A percentile compares a stretch with the other conserved stretches of the same genome.
Evolutionary conservation across 2,797 vertebrate species (phyloP).

Genomic region (Yasuhikotakia modesta): DNA sequence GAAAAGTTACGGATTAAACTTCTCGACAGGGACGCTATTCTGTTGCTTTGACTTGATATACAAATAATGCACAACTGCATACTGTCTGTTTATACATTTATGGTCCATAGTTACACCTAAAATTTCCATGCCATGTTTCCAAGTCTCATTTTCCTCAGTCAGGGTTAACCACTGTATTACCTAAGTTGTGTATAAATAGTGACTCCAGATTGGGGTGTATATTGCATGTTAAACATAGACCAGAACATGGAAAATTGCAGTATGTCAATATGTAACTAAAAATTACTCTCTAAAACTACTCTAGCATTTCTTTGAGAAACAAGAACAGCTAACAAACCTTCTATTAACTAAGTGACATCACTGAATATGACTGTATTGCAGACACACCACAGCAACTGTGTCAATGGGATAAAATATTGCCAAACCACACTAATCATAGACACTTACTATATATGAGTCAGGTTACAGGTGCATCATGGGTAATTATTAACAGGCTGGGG

Average conservation of each 20-base stretch:
- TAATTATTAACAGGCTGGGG: background rate
- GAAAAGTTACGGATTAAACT: too few species aligned
- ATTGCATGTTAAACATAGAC: background rate
- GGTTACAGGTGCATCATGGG: background rate
- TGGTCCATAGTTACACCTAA: background rate
- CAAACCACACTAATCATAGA: background rate
- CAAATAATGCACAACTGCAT: too few species aligned
- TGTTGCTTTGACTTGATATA: too few species aligned
- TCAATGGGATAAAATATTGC: background rate
- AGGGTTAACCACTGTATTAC: constrained; percentile 9
- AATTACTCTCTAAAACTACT: background rate
- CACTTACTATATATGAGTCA: constrained; percentile 7
- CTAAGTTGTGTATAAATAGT: constrained; percentile 9
- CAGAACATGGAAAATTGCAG: background rate
- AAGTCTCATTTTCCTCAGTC: constrained; percentile 5
- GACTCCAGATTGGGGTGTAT: background rate
- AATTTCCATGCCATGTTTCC: background rate
- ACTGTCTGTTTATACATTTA: constrained; percentile 45
- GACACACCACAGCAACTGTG: constrained; percentile 22
- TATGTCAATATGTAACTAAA: background rate
- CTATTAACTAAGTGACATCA: background rate
- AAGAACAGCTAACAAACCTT: background rate
- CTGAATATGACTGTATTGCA: background rate
- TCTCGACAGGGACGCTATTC: too few species aligned
- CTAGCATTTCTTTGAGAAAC: background rate